Evolutionary conservation across 2,797 vertebrate genomes (phyloP), one percentile per base, ranked within the genome.

Genomic region (Staurois parvus): DNA sequence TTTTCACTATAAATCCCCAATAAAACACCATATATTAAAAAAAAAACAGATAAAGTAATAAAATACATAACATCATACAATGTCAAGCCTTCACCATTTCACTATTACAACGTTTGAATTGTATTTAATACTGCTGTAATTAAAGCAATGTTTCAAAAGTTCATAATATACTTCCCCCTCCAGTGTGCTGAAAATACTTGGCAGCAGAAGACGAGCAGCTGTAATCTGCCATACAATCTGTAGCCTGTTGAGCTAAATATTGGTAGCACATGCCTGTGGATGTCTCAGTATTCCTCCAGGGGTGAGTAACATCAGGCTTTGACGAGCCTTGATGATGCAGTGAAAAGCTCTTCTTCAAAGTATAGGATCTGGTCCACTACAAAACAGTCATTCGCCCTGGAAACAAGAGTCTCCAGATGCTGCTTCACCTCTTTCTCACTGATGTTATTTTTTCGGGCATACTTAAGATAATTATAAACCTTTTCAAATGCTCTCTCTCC

Each of bases 331-430:
- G 77, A 40, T 59, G 28, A 40, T 13, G 88, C 59, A 56, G 70
- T 83, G 83, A 85, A 88, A 1, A 96, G 89, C 85, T 95, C 93
- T 0, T 96, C 94, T 87, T 97, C 95, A 0, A 96, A 95, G 88
- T 95, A 96, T 32, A 97, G 93, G 78, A 96, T 93, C 86, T 96
- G 95, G 88, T 97, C 96, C 40, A 96, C 95, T 88, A 96, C 93
- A 64, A 96, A 95, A 79, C 93, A 94, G 9, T 93, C 90, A 0
- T 92, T 91, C 76, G 92, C 91, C 77, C 56, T 91, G 29, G 94
- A 88, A 40, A 94, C 93, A 81, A 95, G 62, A 15, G 87, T 92
- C 83, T 92, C 90, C 40, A 96, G 90, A 45, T 37, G 6, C 2
- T 88, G 84, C 52, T 64, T 89, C 84, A 95, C 88, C 85, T 94